phyloP scores from a whole-genome alignment of 2,888 invertebrate genomes.

The Acanthosepion esculentum region DNA sequence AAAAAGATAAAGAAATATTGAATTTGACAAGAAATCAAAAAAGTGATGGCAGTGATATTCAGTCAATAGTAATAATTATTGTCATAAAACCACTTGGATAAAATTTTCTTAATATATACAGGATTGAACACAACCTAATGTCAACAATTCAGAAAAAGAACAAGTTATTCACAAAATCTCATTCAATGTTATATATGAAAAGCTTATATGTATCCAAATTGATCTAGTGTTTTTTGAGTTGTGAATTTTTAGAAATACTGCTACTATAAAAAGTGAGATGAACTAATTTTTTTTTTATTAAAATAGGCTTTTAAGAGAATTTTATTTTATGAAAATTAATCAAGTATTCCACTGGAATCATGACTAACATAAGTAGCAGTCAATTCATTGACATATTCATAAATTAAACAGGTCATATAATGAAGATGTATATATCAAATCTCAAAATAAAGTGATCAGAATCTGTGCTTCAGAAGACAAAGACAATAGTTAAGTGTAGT shows the following conservation, averaged over 20 bases:
- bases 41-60: constrained; percentile 33
- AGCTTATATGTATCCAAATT: background rate
- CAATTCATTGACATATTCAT: too few species aligned
- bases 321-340: too few species aligned
- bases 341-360: too few species aligned
- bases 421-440: background rate
- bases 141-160: constrained; percentile 33
- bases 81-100: background rate
- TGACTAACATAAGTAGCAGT: constrained; percentile 3
- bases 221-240: background rate
- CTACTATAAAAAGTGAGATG: background rate
- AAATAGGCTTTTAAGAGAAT: background rate
- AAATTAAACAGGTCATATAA: background rate
- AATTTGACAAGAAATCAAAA: background rate
- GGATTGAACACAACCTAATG: constrained; percentile 33
- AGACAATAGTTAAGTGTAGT: background rate
- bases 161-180: background rate
- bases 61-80: constrained; percentile 33
- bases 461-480: background rate
- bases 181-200: background rate
- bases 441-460: background rate
- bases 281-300: background rate
- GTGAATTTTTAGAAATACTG: background rate
- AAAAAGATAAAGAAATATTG: background rate
- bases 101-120: background rate